These are phyloP conservation scores for Drymodes brunneopygia DNA, from an alignment of 2,113 vertebrate species.

Conservation along the genomic window DNA sequence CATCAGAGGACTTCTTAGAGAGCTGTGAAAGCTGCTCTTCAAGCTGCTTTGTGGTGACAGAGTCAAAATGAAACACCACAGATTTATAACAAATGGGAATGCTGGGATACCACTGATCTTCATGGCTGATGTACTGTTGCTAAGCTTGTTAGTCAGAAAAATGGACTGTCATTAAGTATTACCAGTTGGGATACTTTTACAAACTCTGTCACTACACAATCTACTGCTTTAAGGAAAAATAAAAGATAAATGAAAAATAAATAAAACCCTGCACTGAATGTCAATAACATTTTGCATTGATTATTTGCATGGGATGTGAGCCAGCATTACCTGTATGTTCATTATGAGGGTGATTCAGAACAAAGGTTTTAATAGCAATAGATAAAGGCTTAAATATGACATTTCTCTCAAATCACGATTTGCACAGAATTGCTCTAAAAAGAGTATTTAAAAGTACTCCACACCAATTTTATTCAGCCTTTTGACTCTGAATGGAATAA, in stretches of 20 bases:
- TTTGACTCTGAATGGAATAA: constrained; percentile 25
- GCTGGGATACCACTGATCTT: not conserved
- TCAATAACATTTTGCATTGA: not conserved
- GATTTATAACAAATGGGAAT: not conserved
- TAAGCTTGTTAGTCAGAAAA: not conserved
- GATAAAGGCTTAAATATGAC: not conserved
- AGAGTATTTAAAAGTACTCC: not conserved
- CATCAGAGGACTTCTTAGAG: not conserved
- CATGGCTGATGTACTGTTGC: not conserved
- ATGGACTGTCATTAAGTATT: not conserved
- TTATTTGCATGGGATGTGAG: not conserved
- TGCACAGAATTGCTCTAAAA: not conserved
- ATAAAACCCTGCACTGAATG: not conserved
- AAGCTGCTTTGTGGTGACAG: not conserved
- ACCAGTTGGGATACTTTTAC: not conserved
- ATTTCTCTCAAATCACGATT: rapidly evolving
- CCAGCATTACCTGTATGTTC: not conserved
- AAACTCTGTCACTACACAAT: not conserved
- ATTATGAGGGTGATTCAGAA: not conserved
- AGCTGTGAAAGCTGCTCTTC: not conserved
- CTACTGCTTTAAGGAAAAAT: not conserved
- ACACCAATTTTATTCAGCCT: not conserved
- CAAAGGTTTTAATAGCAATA: not conserved
- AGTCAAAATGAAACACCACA: not conserved
- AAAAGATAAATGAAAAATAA: not conserved